Percentiles rank a stretch among this genome's conserved stretches.
phyloP scores from a whole-genome alignment of 2,888 invertebrate species.

The Petrolisthes manimaculis region DNA sequence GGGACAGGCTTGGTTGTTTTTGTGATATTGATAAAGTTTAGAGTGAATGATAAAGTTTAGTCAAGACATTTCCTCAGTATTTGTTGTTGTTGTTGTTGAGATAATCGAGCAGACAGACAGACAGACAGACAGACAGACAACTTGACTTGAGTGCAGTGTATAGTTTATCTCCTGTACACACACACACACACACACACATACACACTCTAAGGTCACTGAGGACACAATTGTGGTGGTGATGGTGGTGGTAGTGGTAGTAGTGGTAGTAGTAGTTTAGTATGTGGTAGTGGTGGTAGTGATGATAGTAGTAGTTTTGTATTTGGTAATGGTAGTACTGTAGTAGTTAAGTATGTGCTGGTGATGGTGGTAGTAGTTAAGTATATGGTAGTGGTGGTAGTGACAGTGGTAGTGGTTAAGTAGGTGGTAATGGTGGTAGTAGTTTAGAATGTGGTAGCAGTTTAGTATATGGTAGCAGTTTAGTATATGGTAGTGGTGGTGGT shows the following conservation, averaged over 20 bases:
- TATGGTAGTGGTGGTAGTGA: conserved; percentile 6
- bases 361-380: neutral
- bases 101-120: too few relatives aligned
- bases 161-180: too few relatives aligned
- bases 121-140: too few relatives aligned
- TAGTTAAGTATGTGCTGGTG: neutral
- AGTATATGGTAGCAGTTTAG: neutral
- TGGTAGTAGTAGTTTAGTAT: neutral
- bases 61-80: too few relatives aligned
- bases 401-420: neutral
- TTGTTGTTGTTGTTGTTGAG: too few relatives aligned
- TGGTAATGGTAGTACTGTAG: neutral
- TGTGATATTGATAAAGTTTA: too few relatives aligned
- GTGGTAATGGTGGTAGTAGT: neutral
- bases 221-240: too few relatives aligned
- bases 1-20: too few relatives aligned
- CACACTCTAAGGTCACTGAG: too few relatives aligned
- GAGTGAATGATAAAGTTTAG: too few relatives aligned
- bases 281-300: neutral
- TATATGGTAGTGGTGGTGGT: neutral
- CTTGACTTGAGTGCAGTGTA: too few relatives aligned
- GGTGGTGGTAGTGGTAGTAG: neutral
- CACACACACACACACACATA: too few relatives aligned
- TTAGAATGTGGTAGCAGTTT: neutral
- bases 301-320: neutral